Evolutionary conservation across 2,888 invertebrate genomes (phyloP).

Genomic region (Lithosia quadra): DNA sequence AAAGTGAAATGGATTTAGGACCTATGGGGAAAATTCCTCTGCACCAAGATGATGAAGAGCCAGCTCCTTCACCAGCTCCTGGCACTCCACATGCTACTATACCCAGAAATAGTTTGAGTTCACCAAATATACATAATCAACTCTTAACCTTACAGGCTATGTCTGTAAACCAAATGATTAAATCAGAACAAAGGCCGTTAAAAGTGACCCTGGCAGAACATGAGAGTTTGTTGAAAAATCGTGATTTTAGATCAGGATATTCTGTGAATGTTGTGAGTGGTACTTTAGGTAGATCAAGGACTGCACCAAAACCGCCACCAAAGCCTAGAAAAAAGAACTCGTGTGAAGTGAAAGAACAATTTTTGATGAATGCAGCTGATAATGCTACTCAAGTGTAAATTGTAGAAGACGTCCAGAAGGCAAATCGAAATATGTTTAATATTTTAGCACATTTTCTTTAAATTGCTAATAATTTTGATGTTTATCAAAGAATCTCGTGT

Average conservation of each 20-base stretch:
- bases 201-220: conserved; percentile 75
- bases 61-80: conserved; percentile 83
- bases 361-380: conserved; percentile 93
- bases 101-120: conserved; percentile 83
- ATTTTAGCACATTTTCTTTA: not conserved
- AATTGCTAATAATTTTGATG: not conserved
- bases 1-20: conserved; percentile 87
- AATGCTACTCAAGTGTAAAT: conserved; percentile 94
- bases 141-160: conserved; percentile 78
- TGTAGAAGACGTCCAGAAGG: conserved; percentile 13
- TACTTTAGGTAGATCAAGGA: conserved; percentile 74
- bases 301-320: conserved; percentile 93
- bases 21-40: conserved; percentile 84
- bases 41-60: conserved; percentile 83
- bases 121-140: conserved; percentile 85
- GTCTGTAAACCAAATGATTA: conserved; percentile 65
- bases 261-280: conserved; percentile 74
- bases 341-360: conserved; percentile 89
- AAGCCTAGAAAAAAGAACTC: conserved; percentile 91
- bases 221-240: conserved; percentile 68
- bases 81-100: conserved; percentile 82
- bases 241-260: conserved; percentile 69
- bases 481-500: not conserved
- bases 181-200: conserved; percentile 71
- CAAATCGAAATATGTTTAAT: conserved; percentile 16